Evolutionary conservation across 2,113 vertebrate species (phyloP), one percentile per base, ranked within the genome.

Genomic region (Scalopus aquaticus): DNA sequence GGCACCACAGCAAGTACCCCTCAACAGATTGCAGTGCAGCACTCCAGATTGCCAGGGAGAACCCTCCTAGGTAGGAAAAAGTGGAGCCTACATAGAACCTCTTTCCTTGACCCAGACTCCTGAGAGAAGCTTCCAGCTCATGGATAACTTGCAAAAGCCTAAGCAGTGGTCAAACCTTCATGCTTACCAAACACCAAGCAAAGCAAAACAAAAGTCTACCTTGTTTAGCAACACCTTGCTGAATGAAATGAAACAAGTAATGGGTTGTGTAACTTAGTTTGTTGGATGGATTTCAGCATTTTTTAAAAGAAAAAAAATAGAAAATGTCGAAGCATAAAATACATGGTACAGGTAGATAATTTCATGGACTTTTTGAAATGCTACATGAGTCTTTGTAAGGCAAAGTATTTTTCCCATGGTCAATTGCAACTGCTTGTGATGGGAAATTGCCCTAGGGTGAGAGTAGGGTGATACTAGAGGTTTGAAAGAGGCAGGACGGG

Each of bases 161-260:
- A 74, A 35, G 30, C 39, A 54, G 39, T 67, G 26, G 24, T 78
- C 58, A 90, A 82, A 69, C 15, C 28, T 64, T 64, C 64, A 77
- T 39, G 44, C 44, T 84, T 46, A 90, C 51, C 67, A 42, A 90
- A 72, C 90, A 65, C 2, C 22, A 94, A 95, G 83, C 22, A 95
- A 91, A 83, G 24, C 28, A 39, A 96, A 87, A 77, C 20, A 86
- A 81, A 78, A 72, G 28, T 72, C 56, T 12, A 30, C n/a, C 17
- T 90, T 65, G 67, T 1, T 90, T 82, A 65, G 60, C 30, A 58
- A 79, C 46, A 83, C 12, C 1, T 90, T 79, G 67, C 72, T 79
- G 77, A 15, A 58, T 87, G 13, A 82, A 17, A 54, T 28, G 3
- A 90, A 56, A 3, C 93, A 87, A 88, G 15, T 76, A 10, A 17